Evolutionary conservation across 1,140 invertebrate genomes (phyloP), one percentile per base, ranked within the genome.

Genomic region (Aleiodes sp.): DNA sequence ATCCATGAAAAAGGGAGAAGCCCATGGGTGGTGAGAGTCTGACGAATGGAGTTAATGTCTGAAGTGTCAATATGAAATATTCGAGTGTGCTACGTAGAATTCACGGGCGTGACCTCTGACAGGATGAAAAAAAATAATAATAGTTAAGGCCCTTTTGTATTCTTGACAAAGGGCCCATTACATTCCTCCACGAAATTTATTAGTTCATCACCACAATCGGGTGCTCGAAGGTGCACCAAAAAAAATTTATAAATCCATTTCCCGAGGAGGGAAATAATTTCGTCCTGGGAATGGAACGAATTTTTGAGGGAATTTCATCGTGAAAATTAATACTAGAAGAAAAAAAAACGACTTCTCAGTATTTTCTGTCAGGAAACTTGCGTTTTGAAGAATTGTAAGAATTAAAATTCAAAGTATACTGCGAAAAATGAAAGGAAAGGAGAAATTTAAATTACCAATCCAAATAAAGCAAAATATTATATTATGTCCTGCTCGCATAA

Each of bases 51-150:
- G 75, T 76, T 76, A 74, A 74, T 74, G 75, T 76, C 71, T 61
- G 62, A 68, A 74, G 75, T 76, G 75, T 76, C 75, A 73, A 71
- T 64, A 70, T 76, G 75, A 76, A 74, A 76, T 74, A 76, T 76
- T 74, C 71, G 69, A 76, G 75, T 72, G 71, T 46, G 46, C 33
- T 68, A 65, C 26, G 29, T 39, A 62, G 31, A 63, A 37, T 63
- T 37, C 41, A 57, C 33, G 61, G 69, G 69, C 69, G 69, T 70
- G 69, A 70, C 60, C 62, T 39, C 26, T 39, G n/a, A n/a, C n/a
- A 33, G 61, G 16, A 24, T 63, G 8, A 29, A 57, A 59, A 16
- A 43, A 16, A 46, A 46, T 41, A 41, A 26, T 8, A 31, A 19
- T 28, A 4, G 8, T 4, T 26, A 28, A 26, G 59, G 31, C 43